Evolutionary conservation across 2,888 invertebrate genomes (phyloP).

Genomic region (Noctua pronuba): DNA sequence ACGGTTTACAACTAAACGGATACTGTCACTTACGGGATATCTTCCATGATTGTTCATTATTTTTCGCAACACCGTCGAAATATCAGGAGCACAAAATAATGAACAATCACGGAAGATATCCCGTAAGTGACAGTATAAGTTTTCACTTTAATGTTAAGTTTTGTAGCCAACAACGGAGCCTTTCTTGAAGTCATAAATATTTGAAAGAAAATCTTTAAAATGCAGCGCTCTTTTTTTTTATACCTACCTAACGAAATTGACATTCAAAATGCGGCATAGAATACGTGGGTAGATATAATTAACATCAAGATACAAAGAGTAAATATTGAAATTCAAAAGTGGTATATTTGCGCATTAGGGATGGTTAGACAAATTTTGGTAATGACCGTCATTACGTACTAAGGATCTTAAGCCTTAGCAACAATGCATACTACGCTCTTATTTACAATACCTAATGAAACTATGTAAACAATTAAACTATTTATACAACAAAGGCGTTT

Average conservation of each 20-base stretch:
- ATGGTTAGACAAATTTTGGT: neutral
- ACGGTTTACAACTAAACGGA: no score
- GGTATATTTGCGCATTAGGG: constrained; percentile 15
- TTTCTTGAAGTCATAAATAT: neutral
- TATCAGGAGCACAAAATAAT: no score
- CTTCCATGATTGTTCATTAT: no score
- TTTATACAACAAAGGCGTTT: constrained; percentile 5
- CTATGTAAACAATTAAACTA: constrained; percentile 15
- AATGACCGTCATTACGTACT: constrained; percentile 10
- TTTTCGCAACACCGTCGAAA: no score
- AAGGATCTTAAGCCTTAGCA: neutral
- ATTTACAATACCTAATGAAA: constrained; percentile 3
- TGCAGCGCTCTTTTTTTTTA: neutral
- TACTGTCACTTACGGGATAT: no score
- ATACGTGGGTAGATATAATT: neutral
- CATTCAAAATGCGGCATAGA: constrained; percentile 3
- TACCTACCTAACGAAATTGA: neutral
- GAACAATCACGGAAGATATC: no score
- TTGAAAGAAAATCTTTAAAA: neutral
- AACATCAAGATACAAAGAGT: neutral
- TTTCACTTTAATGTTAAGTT: constrained; percentile 28
- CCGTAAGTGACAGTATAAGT: no score
- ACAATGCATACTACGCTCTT: neutral
- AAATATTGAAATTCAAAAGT: constrained; percentile 9
- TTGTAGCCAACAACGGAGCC: neutral